phyloP scores from a whole-genome alignment of 1,140 invertebrate genomes.

The Dinoponera quadriceps region DNA sequence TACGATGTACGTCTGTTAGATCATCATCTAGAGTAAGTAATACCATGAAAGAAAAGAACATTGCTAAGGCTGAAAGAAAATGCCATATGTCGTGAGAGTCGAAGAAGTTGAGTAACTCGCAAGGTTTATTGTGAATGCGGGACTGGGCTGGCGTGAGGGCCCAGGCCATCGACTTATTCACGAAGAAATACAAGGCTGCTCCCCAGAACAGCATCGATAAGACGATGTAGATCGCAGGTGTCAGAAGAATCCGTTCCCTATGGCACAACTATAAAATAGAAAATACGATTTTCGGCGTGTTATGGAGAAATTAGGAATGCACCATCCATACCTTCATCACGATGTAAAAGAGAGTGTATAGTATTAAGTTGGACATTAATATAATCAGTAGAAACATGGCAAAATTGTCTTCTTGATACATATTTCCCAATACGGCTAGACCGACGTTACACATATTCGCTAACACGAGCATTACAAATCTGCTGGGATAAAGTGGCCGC shows the following conservation, averaged over 20 bases:
- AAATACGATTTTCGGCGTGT: constrained; percentile 29
- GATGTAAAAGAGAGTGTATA: constrained; percentile 94
- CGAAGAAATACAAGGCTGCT: constrained; percentile 91
- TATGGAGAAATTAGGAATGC: constrained; percentile 6
- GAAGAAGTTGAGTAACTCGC: constrained; percentile 92
- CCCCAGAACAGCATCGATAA: constrained; percentile 89
- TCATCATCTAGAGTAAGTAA: constrained; percentile 94
- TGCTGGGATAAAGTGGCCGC: constrained; percentile 81
- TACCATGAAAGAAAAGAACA: constrained; percentile 96
- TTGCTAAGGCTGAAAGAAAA: constrained; percentile 92
- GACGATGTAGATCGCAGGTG: constrained; percentile 89
- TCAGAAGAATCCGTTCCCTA: constrained; percentile 88
- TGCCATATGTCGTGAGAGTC: constrained; percentile 97
- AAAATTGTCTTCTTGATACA: constrained; percentile 90
- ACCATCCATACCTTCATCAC: constrained; percentile 91
- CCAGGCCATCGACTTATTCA: constrained; percentile 93
- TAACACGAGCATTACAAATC: constrained; percentile 87
- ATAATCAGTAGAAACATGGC: constrained; percentile 93
- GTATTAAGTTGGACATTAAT: constrained; percentile 93
- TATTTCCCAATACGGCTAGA: constrained; percentile 89
- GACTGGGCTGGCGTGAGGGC: constrained; percentile 92
- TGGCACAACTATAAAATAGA: constrained; percentile 88
- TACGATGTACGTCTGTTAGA: constrained; percentile 88
- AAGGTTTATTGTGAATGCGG: constrained; percentile 90
- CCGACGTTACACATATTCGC: constrained; percentile 92